Percentiles rank a stretch among this genome's conserved stretches.
Evolutionary conservation across 2,888 invertebrate genomes (phyloP).

Genomic region (Himalopsyche japonica): DNA sequence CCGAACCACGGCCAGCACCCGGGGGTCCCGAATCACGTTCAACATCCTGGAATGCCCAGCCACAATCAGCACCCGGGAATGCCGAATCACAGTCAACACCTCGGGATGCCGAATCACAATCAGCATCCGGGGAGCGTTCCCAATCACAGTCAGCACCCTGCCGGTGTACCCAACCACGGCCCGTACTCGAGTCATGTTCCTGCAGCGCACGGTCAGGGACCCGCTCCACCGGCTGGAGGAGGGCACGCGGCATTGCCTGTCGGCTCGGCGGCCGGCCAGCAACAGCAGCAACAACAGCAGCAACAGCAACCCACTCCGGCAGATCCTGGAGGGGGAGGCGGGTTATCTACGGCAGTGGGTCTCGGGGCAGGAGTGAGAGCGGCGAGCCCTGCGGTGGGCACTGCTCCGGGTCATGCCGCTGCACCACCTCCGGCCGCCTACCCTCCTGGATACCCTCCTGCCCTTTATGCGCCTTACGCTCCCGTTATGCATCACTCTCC

Average conservation of each 20-base stretch:
- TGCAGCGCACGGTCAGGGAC: slow-evolving; percentile 41
- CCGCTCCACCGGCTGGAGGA: slow-evolving; percentile 52
- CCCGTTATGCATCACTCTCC: slow-evolving; percentile 73
- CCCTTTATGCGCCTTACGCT: slow-evolving; percentile 80
- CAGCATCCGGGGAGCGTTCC: slow-evolving; percentile 52
- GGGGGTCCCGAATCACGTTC: slow-evolving; percentile 40
- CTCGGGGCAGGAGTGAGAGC: slow-evolving; percentile 50
- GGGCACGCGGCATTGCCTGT: slow-evolving; percentile 60
- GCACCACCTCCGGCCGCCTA: slow-evolving; percentile 58
- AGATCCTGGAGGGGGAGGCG: slow-evolving; percentile 47
- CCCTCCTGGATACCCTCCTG: slow-evolving; percentile 53
- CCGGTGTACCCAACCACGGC: slow-evolving; percentile 46
- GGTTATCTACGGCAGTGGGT: slow-evolving; percentile 43
- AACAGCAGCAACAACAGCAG: slow-evolving; percentile 42
- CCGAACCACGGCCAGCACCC: slow-evolving; percentile 38
- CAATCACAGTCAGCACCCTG: slow-evolving; percentile 37
- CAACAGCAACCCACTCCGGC: slow-evolving; percentile 47
- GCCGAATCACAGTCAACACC: slow-evolving; percentile 27
- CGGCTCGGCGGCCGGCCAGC: slow-evolving; percentile 47
- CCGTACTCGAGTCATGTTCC: slow-evolving; percentile 52
- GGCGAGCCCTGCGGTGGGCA: slow-evolving; percentile 62
- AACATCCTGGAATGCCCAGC: slow-evolving; percentile 40
- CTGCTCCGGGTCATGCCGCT: slow-evolving; percentile 52
- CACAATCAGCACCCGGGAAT: slow-evolving; percentile 28
- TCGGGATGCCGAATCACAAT: slow-evolving; percentile 58